Base-by-base conservation (phyloP, 1,140 invertebrate genomes). In the Drosophila tsacasi region DNA sequence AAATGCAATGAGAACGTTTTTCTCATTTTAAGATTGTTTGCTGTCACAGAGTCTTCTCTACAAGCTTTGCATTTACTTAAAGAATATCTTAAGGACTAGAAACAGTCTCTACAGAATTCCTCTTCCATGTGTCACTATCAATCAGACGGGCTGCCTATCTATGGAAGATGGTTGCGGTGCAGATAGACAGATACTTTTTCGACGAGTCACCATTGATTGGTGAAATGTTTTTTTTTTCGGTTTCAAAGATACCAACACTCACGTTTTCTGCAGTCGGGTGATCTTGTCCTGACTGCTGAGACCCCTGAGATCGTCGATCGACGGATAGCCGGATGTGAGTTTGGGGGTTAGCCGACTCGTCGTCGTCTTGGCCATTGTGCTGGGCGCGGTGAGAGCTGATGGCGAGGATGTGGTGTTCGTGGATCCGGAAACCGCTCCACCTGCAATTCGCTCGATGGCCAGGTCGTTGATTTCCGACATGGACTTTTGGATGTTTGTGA, bases 391-490 rank as follows among this genome's bases (percentile, higher is more conserved):
- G 21, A 71, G 55, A 6, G 60, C 79, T 58, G 64, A 65, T 47
- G 47, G 55, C 49, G 54, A 52, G 25, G 49, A 66, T 58, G 52
- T 72, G 42, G 55, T 76, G 27, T 40, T 76, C 2, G 59, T 76
- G 49, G 44, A 30, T 35, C 54, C 65, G 9, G 54, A 46, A n/a
- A 27, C 46, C 42, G 76, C 49, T 35, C 65, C 69, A 42, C 75
- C 73, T n/a, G 69, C 79, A 57, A 64, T 87, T 44, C 65, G 92
- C 85, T 90, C 91, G 55, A 89, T 75, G 52, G 93, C 84, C 73
- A 94, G 68, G 62, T 94, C 95, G 82, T 96, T 96, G 95, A 97
- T 96, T 94, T 97, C 96, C 27, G 96, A 96, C 93, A 97, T 96
- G 80, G 95, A 96, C 84, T 95, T 96, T 92, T 97, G 96, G 47